These are phyloP conservation scores for Sylvia borin DNA, from an alignment of 2,797 vertebrate genomes.

Conservation along the genomic window DNA sequence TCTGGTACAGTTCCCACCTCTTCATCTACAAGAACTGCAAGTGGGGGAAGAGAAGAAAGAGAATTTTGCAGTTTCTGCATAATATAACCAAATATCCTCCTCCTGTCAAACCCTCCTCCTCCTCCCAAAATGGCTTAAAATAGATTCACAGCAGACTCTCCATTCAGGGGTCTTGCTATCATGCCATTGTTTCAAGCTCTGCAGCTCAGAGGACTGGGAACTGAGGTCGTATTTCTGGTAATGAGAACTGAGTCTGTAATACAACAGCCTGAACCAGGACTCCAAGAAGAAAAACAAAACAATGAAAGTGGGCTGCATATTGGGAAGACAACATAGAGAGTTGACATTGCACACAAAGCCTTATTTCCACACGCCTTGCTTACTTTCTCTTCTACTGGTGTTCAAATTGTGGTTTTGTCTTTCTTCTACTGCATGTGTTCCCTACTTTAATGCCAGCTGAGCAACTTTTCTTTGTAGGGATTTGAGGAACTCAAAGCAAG, in stretches of 20 bases:
- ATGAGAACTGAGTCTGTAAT: neutral
- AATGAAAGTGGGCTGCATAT: neutral
- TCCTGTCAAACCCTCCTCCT: neutral
- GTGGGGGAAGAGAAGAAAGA: neutral
- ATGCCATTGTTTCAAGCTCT: neutral
- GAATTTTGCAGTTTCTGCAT: neutral
- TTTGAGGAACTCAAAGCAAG: neutral
- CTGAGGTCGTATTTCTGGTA: neutral
- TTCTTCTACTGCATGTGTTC: neutral
- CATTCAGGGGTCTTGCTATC: neutral
- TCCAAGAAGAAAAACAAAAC: neutral
- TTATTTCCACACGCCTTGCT: neutral
- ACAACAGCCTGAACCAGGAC: neutral
- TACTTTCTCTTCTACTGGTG: neutral
- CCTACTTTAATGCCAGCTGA: neutral
- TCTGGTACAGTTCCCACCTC: neutral
- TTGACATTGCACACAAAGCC: neutral
- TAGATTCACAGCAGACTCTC: neutral
- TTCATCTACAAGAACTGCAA: neutral
- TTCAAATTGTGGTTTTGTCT: neutral
- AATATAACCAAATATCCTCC: neutral
- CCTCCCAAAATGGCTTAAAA: neutral
- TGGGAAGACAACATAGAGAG: neutral
- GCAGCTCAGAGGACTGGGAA: neutral
- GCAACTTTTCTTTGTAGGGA: neutral